phyloP scores from a whole-genome alignment of 1,140 invertebrate genomes.

The Odontomachus brunneus region DNA sequence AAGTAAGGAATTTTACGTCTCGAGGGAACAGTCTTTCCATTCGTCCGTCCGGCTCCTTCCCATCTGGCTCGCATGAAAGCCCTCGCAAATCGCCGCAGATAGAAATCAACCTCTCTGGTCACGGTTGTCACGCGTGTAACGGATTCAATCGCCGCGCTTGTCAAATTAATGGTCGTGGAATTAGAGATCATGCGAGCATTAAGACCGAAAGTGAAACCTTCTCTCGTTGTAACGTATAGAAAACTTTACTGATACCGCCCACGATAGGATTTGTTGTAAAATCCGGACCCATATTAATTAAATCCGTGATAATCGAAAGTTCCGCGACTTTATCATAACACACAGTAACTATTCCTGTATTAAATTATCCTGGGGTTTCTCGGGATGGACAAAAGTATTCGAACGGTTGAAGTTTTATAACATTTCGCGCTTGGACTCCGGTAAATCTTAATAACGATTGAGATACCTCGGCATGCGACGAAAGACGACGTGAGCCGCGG shows the following conservation, averaged over 20 bases:
- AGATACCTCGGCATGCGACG: not conserved
- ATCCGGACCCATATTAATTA: constrained; percentile 1
- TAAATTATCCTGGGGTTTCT: constrained; percentile 3
- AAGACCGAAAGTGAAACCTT: constrained; percentile 18
- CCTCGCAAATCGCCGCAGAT: constrained; percentile 47
- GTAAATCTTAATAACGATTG: not conserved
- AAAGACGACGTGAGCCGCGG: no score
- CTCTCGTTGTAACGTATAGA: not conserved
- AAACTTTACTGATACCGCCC: not conserved
- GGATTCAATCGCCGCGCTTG: constrained; percentile 50
- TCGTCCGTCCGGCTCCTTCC: not conserved
- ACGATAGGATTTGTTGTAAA: constrained; percentile 15
- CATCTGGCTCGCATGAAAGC: constrained; percentile 34
- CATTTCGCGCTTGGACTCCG: not conserved
- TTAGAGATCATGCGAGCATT: constrained; percentile 24
- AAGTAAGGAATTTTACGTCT: constrained; percentile 53
- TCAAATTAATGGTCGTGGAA: constrained; percentile 45
- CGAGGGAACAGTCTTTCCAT: constrained; percentile 22
- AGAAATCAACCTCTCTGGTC: constrained; percentile 49
- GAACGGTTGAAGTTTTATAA: no score
- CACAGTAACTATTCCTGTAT: not conserved
- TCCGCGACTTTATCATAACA: not conserved
- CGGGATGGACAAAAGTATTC: no score
- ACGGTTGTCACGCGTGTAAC: constrained; percentile 36
- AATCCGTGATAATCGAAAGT: not conserved